Evolutionary conservation across 2,888 invertebrate genomes (phyloP).

Genomic region (Serripes groenlandicus): DNA sequence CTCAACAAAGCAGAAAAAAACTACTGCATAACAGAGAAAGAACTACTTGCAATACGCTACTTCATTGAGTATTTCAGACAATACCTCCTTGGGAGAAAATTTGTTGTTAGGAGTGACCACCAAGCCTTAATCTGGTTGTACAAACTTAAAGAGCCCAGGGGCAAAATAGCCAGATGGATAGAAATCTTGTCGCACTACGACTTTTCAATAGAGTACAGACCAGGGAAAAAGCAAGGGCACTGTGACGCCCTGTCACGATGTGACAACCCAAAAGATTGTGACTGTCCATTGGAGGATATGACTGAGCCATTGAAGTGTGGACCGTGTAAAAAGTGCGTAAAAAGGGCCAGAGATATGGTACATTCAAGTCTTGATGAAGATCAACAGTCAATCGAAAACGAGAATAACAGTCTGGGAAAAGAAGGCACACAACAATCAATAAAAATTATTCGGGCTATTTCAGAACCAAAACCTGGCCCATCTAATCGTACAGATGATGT

Average conservation of each 20-base stretch:
- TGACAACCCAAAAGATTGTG: slow-evolving; percentile 14
- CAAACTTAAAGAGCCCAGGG: slow-evolving; percentile 31
- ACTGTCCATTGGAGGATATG: slow-evolving; percentile 20
- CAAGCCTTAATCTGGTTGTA: slow-evolving; percentile 24
- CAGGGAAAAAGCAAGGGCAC: slow-evolving; percentile 32
- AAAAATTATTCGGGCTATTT: not conserved
- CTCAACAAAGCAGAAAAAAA: not conserved
- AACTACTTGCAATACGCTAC: slow-evolving; percentile 29
- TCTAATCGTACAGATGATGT: not conserved
- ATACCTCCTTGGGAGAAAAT: slow-evolving; percentile 28
- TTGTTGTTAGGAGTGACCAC: slow-evolving; percentile 28
- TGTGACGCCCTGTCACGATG: slow-evolving; percentile 38
- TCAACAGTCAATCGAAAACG: too few species aligned
- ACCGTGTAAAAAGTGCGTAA: slow-evolving; percentile 25
- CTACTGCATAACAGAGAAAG: slow-evolving; percentile 29
- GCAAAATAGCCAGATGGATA: slow-evolving; percentile 35
- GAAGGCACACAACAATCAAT: not conserved
- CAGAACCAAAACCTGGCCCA: not conserved
- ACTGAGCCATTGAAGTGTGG: slow-evolving; percentile 28
- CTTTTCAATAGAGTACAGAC: slow-evolving; percentile 31
- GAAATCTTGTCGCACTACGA: slow-evolving; percentile 28
- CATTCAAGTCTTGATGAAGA: too few species aligned
- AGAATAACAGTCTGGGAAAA: not conserved
- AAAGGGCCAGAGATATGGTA: slow-evolving; percentile 27
- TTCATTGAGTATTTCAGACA: slow-evolving; percentile 34